Conservation (phyloP, 2,888 invertebrate genomes). For the Ectemnius continuus region DNA sequence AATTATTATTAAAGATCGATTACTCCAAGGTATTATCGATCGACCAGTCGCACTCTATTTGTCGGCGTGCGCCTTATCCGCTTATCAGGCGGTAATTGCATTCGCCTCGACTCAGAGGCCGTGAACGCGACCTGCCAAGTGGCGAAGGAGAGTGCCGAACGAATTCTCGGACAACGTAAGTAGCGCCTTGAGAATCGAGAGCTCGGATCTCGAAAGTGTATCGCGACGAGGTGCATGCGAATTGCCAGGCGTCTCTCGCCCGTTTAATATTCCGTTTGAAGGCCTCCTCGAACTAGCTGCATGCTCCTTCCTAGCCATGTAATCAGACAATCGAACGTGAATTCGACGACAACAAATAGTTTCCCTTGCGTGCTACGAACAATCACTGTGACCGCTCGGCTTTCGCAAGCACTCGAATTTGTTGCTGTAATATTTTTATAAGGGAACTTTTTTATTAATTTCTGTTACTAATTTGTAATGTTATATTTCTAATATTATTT, state of each 20-base stretch:
- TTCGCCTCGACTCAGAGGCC: slow-evolving; percentile 34
- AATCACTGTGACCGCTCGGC: neutral
- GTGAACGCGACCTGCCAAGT: slow-evolving; percentile 36
- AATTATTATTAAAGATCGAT: slow-evolving; percentile 1
- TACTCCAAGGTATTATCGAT: no score
- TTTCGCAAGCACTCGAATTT: neutral
- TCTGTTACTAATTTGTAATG: no score
- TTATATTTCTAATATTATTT: no score
- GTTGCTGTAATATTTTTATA: neutral
- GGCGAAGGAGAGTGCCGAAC: slow-evolving; percentile 35
- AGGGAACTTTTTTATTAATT: no score
- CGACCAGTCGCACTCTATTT: no score
- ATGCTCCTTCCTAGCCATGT: slow-evolving; percentile 39
- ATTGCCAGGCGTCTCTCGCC: slow-evolving; percentile 6
- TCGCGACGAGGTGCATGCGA: slow-evolving; percentile 16
- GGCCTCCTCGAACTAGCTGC: neutral
- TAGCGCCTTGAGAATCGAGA: slow-evolving; percentile 18
- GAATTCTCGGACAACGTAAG: slow-evolving; percentile 36
- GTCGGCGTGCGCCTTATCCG: slow-evolving; percentile 18
- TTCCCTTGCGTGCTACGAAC: slow-evolving; percentile 35
- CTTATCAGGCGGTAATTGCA: slow-evolving; percentile 41
- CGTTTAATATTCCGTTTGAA: slow-evolving; percentile 45
- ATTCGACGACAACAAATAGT: slow-evolving; percentile 49
- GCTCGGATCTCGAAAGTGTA: slow-evolving; percentile 15
- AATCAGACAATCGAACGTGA: slow-evolving; percentile 46